phyloP scores from a whole-genome alignment of 2,888 invertebrate genomes.

The Suillia variegata region DNA sequence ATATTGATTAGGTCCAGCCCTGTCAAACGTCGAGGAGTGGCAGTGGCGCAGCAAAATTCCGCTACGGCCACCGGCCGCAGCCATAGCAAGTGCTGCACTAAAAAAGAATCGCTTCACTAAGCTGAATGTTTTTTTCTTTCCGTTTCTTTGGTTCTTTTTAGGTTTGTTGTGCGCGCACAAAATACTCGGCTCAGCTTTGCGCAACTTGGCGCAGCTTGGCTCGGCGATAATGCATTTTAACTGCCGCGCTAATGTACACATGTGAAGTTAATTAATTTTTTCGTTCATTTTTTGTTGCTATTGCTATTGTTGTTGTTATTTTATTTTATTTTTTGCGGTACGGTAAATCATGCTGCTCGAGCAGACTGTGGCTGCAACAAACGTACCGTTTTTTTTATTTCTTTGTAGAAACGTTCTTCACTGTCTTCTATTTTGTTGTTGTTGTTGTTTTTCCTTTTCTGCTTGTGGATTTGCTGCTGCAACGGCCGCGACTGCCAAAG shows the following conservation, averaged over 20 bases:
- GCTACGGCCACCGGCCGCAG: too few relatives aligned
- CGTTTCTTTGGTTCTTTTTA: too few relatives aligned
- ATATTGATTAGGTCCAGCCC: too few relatives aligned
- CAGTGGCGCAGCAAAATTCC: too few relatives aligned
- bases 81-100: too few relatives aligned
- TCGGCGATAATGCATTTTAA: constrained; percentile 39
- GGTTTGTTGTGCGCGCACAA: too few relatives aligned
- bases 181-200: too few relatives aligned
- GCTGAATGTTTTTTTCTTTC: neutral
- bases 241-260: constrained; percentile 47
- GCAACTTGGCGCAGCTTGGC: too few relatives aligned
- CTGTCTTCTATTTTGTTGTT: neutral
- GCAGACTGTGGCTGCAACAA: neutral
- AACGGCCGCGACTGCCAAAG: too few relatives aligned
- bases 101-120: neutral
- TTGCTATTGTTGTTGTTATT: constrained; percentile 7
- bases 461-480: neutral
- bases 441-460: neutral
- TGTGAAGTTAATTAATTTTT: constrained; percentile 50
- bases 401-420: neutral
- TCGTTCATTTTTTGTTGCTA: constrained; percentile 34
- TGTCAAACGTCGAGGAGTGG: too few relatives aligned
- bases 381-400: constrained; percentile 13
- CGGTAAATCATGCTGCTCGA: neutral
- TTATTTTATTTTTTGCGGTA: too few relatives aligned